Evolutionary conservation across 2,888 invertebrate species (phyloP).

Genomic region (Drosophila atroscutellata): DNA sequence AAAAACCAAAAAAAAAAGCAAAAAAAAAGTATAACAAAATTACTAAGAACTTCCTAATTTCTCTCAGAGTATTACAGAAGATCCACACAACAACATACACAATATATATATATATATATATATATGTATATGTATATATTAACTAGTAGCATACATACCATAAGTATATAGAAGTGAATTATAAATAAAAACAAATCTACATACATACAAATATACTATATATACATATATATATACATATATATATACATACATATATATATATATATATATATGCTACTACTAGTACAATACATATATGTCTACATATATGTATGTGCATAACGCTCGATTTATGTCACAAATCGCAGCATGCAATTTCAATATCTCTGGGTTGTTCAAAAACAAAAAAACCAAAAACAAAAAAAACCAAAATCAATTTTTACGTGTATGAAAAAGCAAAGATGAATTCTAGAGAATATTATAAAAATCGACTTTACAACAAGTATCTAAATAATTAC

Average conservation of each 20-base stretch:
- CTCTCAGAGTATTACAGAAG: conserved; percentile 82
- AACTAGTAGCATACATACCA: conserved; percentile 9
- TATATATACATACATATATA: too few species aligned
- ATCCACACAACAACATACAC: conserved; percentile 45
- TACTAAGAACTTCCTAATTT: conserved; percentile 83
- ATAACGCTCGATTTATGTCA: conserved; percentile 36
- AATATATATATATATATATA: conserved; percentile 15
- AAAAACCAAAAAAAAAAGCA: conserved; percentile 11
- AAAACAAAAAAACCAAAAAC: conserved; percentile 28
- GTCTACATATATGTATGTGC: conserved; percentile 41
- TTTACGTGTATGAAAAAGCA: conserved; percentile 54
- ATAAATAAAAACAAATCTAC: conserved; percentile 23
- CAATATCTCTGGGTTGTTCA: conserved; percentile 57
- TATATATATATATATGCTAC: conserved; percentile 19
- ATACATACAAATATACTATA: conserved; percentile 30
- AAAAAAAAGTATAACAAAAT: conserved; percentile 30
- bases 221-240: conserved; percentile 29
- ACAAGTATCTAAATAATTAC: conserved; percentile 40
- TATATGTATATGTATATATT: conserved; percentile 24
- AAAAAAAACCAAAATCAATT: conserved; percentile 25
- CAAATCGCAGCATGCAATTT: conserved; percentile 51
- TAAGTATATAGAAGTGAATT: conserved; percentile 21
- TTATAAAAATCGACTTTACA: conserved; percentile 46
- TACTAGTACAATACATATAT: conserved; percentile 31
- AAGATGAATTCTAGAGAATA: conserved; percentile 40